These are phyloP conservation scores for Agonopterix heracliana DNA, from an alignment of 2,888 invertebrate species.

Conservation along the genomic window DNA sequence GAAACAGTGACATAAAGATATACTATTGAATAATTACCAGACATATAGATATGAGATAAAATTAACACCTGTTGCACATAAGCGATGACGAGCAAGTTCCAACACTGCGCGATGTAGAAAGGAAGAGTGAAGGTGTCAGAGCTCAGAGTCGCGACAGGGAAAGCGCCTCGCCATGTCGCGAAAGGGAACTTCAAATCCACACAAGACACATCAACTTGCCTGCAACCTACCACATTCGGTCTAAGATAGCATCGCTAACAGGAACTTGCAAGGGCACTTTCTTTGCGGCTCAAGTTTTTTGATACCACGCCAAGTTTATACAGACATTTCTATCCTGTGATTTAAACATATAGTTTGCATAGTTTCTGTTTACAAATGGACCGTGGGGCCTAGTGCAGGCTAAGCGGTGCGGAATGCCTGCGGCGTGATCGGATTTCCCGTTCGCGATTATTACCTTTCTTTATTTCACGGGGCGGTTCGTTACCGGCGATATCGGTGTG, in stretches of 20 bases:
- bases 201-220: conserved; percentile 40
- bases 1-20: not conserved
- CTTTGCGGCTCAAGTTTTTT: conserved; percentile 55
- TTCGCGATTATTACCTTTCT: conserved; percentile 64
- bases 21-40: conserved; percentile 1
- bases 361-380: conserved; percentile 35
- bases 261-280: conserved; percentile 60
- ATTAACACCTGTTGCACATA: conserved; percentile 19
- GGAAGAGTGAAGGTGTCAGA: conserved; percentile 70
- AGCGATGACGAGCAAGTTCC: conserved; percentile 19
- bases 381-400: conserved; percentile 25
- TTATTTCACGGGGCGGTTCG: conserved; percentile 62
- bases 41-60: conserved; percentile 11
- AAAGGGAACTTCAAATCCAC: conserved; percentile 67
- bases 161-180: conserved; percentile 63
- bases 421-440: conserved; percentile 63
- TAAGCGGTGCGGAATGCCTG: conserved; percentile 34
- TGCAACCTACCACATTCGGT: conserved; percentile 47
- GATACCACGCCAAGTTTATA: conserved; percentile 9
- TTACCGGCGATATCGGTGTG: conserved; percentile 54
- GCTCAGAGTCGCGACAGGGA: conserved; percentile 62
- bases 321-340: not conserved
- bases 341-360: conserved; percentile 30
- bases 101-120: conserved; percentile 55
- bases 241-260: conserved; percentile 44